Evolutionary conservation across 2,888 invertebrate genomes (phyloP).

Genomic region (Monopis laevigella): DNA sequence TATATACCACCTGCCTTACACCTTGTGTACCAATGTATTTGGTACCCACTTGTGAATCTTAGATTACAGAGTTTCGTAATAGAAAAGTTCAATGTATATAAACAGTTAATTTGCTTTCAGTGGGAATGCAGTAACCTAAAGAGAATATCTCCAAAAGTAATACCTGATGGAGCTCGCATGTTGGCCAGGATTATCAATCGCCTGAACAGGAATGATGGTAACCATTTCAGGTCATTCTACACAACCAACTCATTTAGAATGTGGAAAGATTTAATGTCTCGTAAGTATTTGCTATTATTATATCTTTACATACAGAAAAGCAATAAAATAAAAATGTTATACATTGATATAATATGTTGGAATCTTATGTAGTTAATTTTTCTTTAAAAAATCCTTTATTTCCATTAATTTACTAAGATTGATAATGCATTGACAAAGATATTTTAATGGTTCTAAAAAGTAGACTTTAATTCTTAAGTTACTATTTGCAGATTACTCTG

Average conservation of each 20-base stretch:
- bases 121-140: slow-evolving; percentile 83
- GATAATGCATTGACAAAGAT: not conserved
- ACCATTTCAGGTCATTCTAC: slow-evolving; percentile 73
- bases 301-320: too few species aligned
- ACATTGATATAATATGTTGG: not conserved
- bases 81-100: too few species aligned
- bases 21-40: too few species aligned
- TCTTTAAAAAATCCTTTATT: not conserved
- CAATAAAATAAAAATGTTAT: too few species aligned
- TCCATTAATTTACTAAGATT: too few species aligned
- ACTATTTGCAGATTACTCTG: slow-evolving; percentile 77
- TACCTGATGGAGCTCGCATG: slow-evolving; percentile 86
- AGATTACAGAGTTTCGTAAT: too few species aligned
- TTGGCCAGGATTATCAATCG: slow-evolving; percentile 79
- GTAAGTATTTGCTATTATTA: too few species aligned
- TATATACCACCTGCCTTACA: too few species aligned
- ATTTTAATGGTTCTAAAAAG: not conserved
- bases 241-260: slow-evolving; percentile 74
- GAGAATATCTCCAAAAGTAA: slow-evolving; percentile 72
- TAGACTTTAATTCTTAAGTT: not conserved
- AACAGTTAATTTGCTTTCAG: too few species aligned
- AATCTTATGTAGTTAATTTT: not conserved
- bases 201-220: slow-evolving; percentile 72
- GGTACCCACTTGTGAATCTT: too few species aligned
- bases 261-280: slow-evolving; percentile 91